These are phyloP conservation scores for Papilio elwesi DNA, from an alignment of 2,888 invertebrate species.

Conservation along the genomic window DNA sequence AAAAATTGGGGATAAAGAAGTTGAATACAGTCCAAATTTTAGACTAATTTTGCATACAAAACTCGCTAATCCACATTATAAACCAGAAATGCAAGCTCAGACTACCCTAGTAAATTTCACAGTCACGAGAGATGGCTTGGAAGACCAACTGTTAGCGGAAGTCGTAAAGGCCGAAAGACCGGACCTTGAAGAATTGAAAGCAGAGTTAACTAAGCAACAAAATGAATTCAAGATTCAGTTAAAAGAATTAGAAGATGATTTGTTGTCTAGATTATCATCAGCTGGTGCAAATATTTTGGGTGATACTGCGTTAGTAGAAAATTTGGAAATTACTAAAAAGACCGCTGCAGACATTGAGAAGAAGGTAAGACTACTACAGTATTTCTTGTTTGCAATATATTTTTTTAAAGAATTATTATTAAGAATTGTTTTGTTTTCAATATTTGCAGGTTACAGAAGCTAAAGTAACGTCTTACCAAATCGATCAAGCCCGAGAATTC, in stretches of 20 bases:
- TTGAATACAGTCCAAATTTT: slow-evolving; percentile 95
- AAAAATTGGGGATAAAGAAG: slow-evolving; percentile 98
- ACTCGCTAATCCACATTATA: slow-evolving; percentile 98
- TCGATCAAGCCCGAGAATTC: slow-evolving; percentile 96
- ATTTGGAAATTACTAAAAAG: slow-evolving; percentile 97
- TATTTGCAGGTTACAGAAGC: slow-evolving; percentile 89
- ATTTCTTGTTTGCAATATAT: slow-evolving; percentile 61
- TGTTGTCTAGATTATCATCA: slow-evolving; percentile 94
- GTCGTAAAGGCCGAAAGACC: slow-evolving; percentile 98
- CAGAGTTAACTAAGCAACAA: slow-evolving; percentile 97
- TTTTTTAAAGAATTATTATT: slow-evolving; percentile 5
- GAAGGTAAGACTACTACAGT: slow-evolving; percentile 84
- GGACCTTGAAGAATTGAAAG: slow-evolving; percentile 97
- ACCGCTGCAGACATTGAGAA: slow-evolving; percentile 98
- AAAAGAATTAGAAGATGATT: slow-evolving; percentile 96
- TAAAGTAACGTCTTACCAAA: slow-evolving; percentile 94
- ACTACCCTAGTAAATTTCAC: slow-evolving; percentile 98
- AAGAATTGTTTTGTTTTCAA: not conserved
- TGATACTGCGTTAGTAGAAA: slow-evolving; percentile 97
- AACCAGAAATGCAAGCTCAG: slow-evolving; percentile 99
- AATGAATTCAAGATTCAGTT: slow-evolving; percentile 98
- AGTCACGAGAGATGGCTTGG: slow-evolving; percentile 97
- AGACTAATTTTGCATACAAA: slow-evolving; percentile 96
- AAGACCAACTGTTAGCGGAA: slow-evolving; percentile 97
- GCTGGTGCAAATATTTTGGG: slow-evolving; percentile 97